Conservation (phyloP, 2,113 vertebrate genomes). For the Atrichornis clamosus region DNA sequence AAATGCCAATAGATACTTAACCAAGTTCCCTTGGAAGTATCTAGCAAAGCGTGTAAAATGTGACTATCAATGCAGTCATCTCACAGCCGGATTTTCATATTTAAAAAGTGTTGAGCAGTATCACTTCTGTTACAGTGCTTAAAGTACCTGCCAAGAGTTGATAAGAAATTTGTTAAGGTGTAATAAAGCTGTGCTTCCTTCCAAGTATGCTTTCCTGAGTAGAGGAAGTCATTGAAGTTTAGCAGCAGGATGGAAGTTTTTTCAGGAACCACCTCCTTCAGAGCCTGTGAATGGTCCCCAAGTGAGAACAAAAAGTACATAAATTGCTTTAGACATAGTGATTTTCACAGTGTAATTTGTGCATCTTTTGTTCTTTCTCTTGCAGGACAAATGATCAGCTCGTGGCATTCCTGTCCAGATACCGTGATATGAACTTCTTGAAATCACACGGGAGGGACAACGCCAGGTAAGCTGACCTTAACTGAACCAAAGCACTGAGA, state of each 20-base stretch:
- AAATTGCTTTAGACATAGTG: too few relatives aligned
- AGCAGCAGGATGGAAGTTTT: background rate
- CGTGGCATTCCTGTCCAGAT: constrained; percentile 94
- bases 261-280: background rate
- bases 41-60: background rate
- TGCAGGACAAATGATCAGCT: constrained; percentile 94
- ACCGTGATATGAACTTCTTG: constrained; percentile 96
- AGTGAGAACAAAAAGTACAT: background rate
- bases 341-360: background rate
- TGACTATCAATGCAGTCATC: background rate
- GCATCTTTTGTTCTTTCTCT: constrained; percentile 8
- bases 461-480: constrained; percentile 79
- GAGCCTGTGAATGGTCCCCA: background rate
- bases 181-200: background rate
- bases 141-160: background rate
- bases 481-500: background rate
- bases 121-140: background rate
- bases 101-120: background rate
- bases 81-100: background rate
- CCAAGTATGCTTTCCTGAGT: background rate
- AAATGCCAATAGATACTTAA: background rate
- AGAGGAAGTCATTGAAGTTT: background rate
- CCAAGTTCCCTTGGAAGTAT: background rate
- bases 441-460: constrained; percentile 98
- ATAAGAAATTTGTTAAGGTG: background rate